Evolutionary conservation across 2,888 invertebrate genomes (phyloP).

Genomic region (Sphaerophoria rueppellii): DNA sequence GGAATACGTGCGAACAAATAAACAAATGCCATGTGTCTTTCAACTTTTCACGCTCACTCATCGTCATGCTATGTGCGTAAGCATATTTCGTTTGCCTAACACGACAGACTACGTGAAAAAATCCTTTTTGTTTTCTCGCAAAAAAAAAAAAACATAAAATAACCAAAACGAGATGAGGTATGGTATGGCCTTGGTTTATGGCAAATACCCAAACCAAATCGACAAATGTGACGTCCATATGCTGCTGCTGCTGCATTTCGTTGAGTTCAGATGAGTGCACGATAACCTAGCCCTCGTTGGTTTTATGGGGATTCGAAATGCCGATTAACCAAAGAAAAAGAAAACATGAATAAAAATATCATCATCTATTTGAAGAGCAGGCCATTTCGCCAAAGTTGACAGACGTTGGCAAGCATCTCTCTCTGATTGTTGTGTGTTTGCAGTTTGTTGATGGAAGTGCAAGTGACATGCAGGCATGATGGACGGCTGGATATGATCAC

Average conservation of each 20-base stretch:
- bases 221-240: conserved; percentile 61
- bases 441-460: conserved; percentile 44
- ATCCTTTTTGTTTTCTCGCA: conserved; percentile 25
- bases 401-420: conserved; percentile 39
- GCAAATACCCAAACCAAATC: conserved; percentile 61
- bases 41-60: conserved; percentile 68
- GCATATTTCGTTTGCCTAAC: neutral
- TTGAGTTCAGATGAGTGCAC: conserved; percentile 4
- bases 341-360: conserved; percentile 5
- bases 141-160: neutral
- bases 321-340: conserved; percentile 27
- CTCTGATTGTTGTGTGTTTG: conserved; percentile 25
- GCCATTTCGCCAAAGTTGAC: conserved; percentile 67
- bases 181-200: conserved; percentile 31
- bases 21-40: conserved; percentile 64
- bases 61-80: conserved; percentile 62
- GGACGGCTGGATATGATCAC: conserved; percentile 27
- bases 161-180: neutral
- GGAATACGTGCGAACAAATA: conserved; percentile 68
- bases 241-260: conserved; percentile 9
- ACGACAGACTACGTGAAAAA: conserved; percentile 51
- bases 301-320: neutral
- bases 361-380: conserved; percentile 51
- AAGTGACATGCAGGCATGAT: conserved; percentile 38
- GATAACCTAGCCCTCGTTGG: neutral